Base-by-base conservation (phyloP, 2,888 invertebrate genomes). In the Cheilosia vernalis region DNA sequence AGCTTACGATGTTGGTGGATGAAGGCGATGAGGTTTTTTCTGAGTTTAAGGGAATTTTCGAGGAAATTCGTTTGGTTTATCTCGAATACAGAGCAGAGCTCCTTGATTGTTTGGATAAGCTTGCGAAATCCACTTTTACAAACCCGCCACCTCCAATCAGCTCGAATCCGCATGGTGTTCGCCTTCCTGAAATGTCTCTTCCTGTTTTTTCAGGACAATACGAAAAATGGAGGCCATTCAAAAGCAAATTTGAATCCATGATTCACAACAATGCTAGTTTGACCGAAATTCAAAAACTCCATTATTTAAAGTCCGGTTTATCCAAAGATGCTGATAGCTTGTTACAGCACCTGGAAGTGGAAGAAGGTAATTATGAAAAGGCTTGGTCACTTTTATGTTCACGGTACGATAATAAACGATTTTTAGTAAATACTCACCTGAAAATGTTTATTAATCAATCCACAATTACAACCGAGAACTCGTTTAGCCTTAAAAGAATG, bases 201-300 rank as follows among this genome's bases (percentile, higher is more conserved):
- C 58, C 21, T 21, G 15, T 24, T 6, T 60, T 60, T 60, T 42
- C 40, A 1, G 58, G 58, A 19, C 58, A 24, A 5, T 40, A 60
- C 15, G 40, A 60, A 15, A 60, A 60, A 24, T 40, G 58, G 40
- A 21, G 58, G 15, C 40, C 2, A 1, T 60, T 40, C 2, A 40
- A 60, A 60, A 24, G 24, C 24, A 60, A 21, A 60, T 60, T 60
- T 6, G 42, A 60, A 42, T 58, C 21, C 6, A 21, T 40, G 37
- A 55, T 55, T 30, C 30, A n/a, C 17, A 55, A 37, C 19, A 56
- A 56, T 7, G 4, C 13, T 15, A 15, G 24, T 7, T 58, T 56
- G n/a, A 40, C 15, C 6, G 24, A 40, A 13, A 37, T 56, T n/a
- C 40, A 58, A 19, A 58, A 40, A 6, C 58, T 58, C 4, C 21